Conservation (phyloP, 2,113 vertebrate genomes). For the Hassar affinis region DNA sequence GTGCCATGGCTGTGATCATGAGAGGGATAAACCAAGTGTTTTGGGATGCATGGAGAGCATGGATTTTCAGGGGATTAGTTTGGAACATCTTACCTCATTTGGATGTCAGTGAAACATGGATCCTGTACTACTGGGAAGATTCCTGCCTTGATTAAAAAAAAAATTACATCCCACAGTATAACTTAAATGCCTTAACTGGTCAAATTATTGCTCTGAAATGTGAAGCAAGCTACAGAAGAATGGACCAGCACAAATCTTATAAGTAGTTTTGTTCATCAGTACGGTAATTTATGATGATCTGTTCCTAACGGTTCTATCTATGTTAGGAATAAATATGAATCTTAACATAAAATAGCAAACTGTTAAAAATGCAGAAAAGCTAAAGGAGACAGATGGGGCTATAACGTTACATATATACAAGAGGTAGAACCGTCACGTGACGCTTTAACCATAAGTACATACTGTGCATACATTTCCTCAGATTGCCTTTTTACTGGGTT, state of each 20-base stretch:
- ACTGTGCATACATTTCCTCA: neutral
- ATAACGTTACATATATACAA: no score
- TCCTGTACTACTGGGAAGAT: neutral
- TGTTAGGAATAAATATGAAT: neutral
- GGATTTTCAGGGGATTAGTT: constrained; percentile 3
- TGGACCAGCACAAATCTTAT: neutral
- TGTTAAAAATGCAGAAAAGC: neutral
- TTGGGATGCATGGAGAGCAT: neutral
- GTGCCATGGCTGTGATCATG: constrained; percentile 25
- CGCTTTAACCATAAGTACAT: neutral
- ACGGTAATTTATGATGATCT: neutral
- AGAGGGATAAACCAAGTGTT: constrained; percentile 25
- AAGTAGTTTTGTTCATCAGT: neutral
- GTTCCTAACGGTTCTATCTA: neutral
- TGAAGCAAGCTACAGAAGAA: neutral
- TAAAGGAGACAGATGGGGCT: neutral
- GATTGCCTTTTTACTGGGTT: neutral
- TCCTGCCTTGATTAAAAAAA: neutral
- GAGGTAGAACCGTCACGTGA: neutral
- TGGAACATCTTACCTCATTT: constrained; percentile 1
- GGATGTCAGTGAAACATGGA: neutral
- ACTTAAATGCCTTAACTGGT: neutral
- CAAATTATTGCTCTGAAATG: neutral
- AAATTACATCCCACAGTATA: neutral
- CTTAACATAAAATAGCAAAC: neutral